Base-by-base conservation (phyloP, 1,140 invertebrate genomes). In the Drosophila nasuta region DNA sequence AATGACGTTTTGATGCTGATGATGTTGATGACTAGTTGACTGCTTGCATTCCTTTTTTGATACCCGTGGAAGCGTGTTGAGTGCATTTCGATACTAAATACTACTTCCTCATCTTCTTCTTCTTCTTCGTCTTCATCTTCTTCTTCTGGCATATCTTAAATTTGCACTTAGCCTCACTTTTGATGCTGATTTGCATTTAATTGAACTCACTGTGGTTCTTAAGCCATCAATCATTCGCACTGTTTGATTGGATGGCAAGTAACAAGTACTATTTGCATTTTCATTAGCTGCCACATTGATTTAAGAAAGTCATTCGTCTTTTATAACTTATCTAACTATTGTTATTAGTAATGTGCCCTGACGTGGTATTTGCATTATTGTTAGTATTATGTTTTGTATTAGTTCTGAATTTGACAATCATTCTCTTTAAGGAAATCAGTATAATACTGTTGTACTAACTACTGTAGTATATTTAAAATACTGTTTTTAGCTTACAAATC, bases 11-110 rank as follows among this genome's bases (percentile, higher is more conserved):
- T 33, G 6, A 33, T 33, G 33, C 5, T 15, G 38, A 49, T 30
- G 30, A 20, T 20, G 13, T 15, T 20, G 52, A 49, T 57, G 69
- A 72, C 54, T 54, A 46, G 51, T 71, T 63, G 59, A 56, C 25
- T 54, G 35, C 28, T 28, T 57, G 49, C 41, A 71, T 65, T 57
- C 52, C 52, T 17, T 25, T 25, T 25, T 45, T 13, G 38, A 48
- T 30, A 35, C 33, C 20, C 20, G 20, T 25, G 20, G 20, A 38
- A 41, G 38, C n/a, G n/a, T n/a, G 41, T 33, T 43, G 6, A 52
- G 17, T 57, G 43, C 48, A 57, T 65, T 65, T 46, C 33, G 17
- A 43, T 43, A 41, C 17, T 35, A 35, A 25, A 25, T 25, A 25
- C 20, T 25, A 25, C 20, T 25, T 25, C 20, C 20, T 25, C 20